These are phyloP conservation scores for Forbesichthys agassizii DNA, from an alignment of 2,113 vertebrate genomes.

Conservation along the genomic window DNA sequence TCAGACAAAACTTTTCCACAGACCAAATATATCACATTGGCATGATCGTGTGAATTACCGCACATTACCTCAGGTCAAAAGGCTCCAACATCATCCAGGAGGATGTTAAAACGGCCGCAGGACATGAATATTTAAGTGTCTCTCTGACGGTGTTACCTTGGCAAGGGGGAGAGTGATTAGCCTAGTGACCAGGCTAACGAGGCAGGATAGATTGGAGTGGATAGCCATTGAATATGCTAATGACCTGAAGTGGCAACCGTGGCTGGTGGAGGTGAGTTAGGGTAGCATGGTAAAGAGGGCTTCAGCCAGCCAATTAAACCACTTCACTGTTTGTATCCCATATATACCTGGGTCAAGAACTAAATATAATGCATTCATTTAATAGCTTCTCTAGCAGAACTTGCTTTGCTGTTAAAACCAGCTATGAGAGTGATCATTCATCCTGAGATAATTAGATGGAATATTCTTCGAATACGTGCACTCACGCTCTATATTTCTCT, in stretches of 20 bases:
- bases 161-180: constrained; percentile 69
- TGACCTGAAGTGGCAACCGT: constrained; percentile 40
- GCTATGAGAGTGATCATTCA: too few relatives aligned
- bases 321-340: not conserved
- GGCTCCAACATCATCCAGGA: constrained; percentile 65
- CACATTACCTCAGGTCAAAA: constrained; percentile 62
- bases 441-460: not conserved
- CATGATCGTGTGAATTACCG: constrained; percentile 56
- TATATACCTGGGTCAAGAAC: not conserved
- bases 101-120: constrained; percentile 65
- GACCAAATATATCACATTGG: constrained; percentile 45
- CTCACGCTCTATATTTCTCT: not conserved
- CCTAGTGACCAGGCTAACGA: constrained; percentile 61
- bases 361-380: not conserved
- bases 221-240: constrained; percentile 52
- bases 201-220: constrained; percentile 63
- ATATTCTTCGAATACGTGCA: not conserved
- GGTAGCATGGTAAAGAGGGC: not conserved
- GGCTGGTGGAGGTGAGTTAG: constrained; percentile 12
- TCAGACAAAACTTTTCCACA: constrained; percentile 41
- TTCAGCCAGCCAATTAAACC: constrained; percentile 9
- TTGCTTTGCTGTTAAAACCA: not conserved
- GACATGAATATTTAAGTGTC: constrained; percentile 76
- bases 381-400: not conserved
- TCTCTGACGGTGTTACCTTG: constrained; percentile 43